Evolutionary conservation across 2,797 vertebrate species (phyloP).

Genomic region (Spea hammondii): DNA sequence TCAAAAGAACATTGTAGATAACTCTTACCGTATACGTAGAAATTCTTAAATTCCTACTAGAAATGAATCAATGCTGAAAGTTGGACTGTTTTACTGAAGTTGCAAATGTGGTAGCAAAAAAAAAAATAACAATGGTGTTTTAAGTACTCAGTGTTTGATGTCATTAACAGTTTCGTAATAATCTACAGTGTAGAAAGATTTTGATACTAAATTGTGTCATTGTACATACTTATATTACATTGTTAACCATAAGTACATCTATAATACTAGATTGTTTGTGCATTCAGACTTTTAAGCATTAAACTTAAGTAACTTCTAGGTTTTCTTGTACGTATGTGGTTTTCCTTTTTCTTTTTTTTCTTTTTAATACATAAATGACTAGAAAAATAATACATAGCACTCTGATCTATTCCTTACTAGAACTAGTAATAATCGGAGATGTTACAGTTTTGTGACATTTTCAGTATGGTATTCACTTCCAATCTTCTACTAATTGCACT

Average conservation of each 20-base stretch:
- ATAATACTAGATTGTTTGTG: slow-evolving; percentile 82
- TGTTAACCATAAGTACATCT: slow-evolving; percentile 79
- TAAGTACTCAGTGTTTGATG: slow-evolving; percentile 82
- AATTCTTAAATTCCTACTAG: slow-evolving; percentile 82
- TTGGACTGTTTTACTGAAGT: slow-evolving; percentile 77
- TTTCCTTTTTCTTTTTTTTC: background rate
- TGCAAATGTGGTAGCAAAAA: slow-evolving; percentile 79
- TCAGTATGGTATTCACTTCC: slow-evolving; percentile 10
- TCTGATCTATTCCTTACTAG: background rate
- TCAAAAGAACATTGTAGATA: slow-evolving; percentile 82
- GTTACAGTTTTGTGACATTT: slow-evolving; percentile 20
- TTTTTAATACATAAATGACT: too few species aligned
- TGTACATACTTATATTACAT: slow-evolving; percentile 82
- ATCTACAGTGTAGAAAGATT: slow-evolving; percentile 80
- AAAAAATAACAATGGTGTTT: slow-evolving; percentile 65
- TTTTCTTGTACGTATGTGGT: slow-evolving; percentile 3
- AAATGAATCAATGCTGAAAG: slow-evolving; percentile 80
- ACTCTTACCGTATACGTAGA: slow-evolving; percentile 81
- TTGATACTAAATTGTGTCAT: slow-evolving; percentile 83
- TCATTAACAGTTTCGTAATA: slow-evolving; percentile 81
- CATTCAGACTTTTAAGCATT: slow-evolving; percentile 83
- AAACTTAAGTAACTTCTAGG: slow-evolving; percentile 78
- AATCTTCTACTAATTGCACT: slow-evolving; percentile 38
- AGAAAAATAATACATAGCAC: background rate
- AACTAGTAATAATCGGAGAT: background rate